Percentiles rank a stretch among this genome's conserved stretches.
These are phyloP conservation scores for Cepaea hortensis DNA, from an alignment of 2,888 invertebrate species.

Conservation along the genomic window DNA sequence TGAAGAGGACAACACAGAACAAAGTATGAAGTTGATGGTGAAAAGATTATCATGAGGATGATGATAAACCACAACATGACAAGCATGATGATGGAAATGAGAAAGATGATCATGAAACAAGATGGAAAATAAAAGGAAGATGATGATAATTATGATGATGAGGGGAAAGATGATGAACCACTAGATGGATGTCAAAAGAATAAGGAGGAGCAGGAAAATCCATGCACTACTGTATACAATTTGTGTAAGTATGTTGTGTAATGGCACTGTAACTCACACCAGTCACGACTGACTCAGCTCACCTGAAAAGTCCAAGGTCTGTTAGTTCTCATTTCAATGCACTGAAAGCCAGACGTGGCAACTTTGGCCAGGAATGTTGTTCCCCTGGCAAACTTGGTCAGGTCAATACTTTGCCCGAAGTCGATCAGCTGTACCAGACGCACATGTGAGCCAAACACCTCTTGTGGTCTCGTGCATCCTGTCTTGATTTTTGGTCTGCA, in stretches of 20 bases:
- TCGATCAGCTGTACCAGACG: constrained; percentile 87
- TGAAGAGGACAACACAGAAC: no score
- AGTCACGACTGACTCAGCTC: not conserved
- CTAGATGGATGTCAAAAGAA: no score
- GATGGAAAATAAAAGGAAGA: no score
- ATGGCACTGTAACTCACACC: not conserved
- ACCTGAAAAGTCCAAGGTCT: constrained; percentile 92
- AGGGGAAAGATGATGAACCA: no score
- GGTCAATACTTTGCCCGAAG: constrained; percentile 95
- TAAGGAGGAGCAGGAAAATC: no score
- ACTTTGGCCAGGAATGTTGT: constrained; percentile 84
- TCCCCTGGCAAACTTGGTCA: constrained; percentile 87
- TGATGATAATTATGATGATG: no score
- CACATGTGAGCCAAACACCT: constrained; percentile 76
- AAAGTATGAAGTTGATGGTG: no score
- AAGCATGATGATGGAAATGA: no score
- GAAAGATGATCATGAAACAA: no score
- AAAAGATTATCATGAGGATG: no score
- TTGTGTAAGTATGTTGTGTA: not conserved
- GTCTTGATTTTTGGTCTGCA: constrained; percentile 55
- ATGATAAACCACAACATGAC: no score
- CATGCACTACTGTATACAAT: not conserved
- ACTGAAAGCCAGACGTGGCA: constrained; percentile 78
- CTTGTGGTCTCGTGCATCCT: constrained; percentile 45
- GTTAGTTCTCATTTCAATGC: constrained; percentile 90